A percentile compares a stretch with the other conserved stretches of the same genome.
Conservation (phyloP, 1,140 invertebrate genomes). For the Globodera rostochiensis region DNA sequence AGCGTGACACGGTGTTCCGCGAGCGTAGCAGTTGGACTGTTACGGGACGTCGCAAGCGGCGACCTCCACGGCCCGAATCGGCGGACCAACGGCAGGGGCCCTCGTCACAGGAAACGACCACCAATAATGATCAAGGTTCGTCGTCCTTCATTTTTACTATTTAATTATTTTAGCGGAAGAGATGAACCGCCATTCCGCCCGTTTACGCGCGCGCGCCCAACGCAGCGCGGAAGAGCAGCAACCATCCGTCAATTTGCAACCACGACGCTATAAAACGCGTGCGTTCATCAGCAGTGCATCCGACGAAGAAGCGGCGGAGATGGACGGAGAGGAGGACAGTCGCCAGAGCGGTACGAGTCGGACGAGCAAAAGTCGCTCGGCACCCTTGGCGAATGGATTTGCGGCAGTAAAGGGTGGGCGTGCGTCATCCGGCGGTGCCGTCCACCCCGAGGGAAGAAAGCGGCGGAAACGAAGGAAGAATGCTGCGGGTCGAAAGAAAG, state of each 20-base stretch:
- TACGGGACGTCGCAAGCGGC: conserved; percentile 6
- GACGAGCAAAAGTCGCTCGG: neutral
- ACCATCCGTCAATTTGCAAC: neutral
- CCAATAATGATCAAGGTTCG: neutral
- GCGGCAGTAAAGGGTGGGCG: neutral
- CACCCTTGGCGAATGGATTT: neutral
- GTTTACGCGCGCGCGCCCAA: conserved; percentile 1
- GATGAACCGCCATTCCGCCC: conserved; percentile 8
- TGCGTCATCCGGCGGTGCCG: neutral
- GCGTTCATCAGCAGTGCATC: neutral
- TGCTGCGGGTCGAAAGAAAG: neutral
- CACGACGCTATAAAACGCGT: neutral
- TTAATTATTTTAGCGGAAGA: neutral
- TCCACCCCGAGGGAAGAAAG: neutral
- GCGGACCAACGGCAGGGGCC: neutral
- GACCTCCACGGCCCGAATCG: neutral
- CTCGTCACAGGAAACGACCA: neutral
- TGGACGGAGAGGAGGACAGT: conserved; percentile 5
- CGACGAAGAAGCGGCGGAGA: neutral
- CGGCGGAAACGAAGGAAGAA: neutral
- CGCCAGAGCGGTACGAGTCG: neutral
- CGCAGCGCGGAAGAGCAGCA: conserved; percentile 1
- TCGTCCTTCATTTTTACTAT: too few species aligned
- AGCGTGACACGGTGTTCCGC: conserved; percentile 26
- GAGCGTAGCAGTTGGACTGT: conserved; percentile 21